phyloP scores from a whole-genome alignment of 1,140 invertebrate genomes.

The Penaeus chinensis region DNA sequence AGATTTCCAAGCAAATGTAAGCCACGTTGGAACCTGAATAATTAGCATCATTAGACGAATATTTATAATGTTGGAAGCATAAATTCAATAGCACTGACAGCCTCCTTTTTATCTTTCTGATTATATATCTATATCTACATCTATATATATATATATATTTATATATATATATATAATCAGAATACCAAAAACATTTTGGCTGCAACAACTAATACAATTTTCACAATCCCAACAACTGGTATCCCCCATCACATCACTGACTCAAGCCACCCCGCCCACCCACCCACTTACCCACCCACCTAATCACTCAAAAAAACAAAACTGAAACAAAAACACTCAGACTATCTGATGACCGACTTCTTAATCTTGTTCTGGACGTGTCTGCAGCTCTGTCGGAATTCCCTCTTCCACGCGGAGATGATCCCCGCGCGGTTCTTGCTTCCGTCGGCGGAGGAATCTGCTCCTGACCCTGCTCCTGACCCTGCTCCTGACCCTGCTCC shows the following conservation, averaged over 20 bases:
- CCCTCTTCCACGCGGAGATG: conserved; percentile 52
- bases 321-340: too few relatives aligned
- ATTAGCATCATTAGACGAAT: neutral
- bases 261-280: neutral
- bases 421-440: conserved; percentile 34
- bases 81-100: too few relatives aligned
- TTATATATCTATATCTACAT: too few relatives aligned
- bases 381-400: conserved; percentile 49
- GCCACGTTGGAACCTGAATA: neutral
- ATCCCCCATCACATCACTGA: too few relatives aligned
- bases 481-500: conserved; percentile 6
- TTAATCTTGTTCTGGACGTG: conserved; percentile 54
- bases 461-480: conserved; percentile 19
- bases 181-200: too few relatives aligned
- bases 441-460: conserved; percentile 5
- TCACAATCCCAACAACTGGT: too few relatives aligned
- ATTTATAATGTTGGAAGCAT: too few relatives aligned
- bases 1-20: neutral
- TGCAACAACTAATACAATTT: too few relatives aligned
- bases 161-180: too few relatives aligned
- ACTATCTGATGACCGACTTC: conserved; percentile 53
- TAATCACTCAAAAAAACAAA: neutral
- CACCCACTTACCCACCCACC: neutral
- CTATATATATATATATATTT: too few relatives aligned
- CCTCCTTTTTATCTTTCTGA: too few relatives aligned